Evolutionary conservation across 1,140 invertebrate genomes (phyloP), one percentile per base, ranked within the genome.

Genomic region (Cyclina sinensis): DNA sequence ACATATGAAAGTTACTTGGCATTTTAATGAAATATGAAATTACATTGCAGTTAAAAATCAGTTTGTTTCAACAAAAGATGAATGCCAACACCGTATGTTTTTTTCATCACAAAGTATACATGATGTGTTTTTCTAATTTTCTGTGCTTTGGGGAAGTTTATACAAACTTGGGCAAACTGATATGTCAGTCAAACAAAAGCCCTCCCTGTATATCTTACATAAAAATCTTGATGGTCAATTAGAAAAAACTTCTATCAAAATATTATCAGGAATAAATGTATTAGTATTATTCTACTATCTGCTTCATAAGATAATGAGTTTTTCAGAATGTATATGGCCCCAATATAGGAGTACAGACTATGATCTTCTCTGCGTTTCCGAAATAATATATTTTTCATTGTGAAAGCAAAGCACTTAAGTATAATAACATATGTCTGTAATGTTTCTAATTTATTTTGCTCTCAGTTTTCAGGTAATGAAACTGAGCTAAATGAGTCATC

Each of bases 341-440:
- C n/a, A n/a, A n/a, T n/a, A n/a, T 27, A 39, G 9, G 27, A 70
- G 30, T 14, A 14, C 1, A 12, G 18, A 70, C 37, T 32, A 37
- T 70, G 65, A 70, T 70, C 35, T 18, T 70, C 32, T 70, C 32
- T 32, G 21, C n/a, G 32, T 37, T 35, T 14, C 30, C 30, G 24
- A 65, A 16, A 9, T 37, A 11, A 27, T n/a, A 4, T 7, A 62
- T 70, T 37, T 35, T 70, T 70, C 32, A 70, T 35, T 70, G 16
- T 12, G 4, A 70, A 70, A 9, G 32, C 65, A 30, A 37, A 70
- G 32, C 21, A 70, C 32, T 39, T 35, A 37, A 70, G 32, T 37
- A n/a, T 37, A 37, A 37, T 35, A 70, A 70, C 65, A 70, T 39
- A 70, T 70, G 65, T 70, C 37, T 70, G 65, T 70, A 39, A 70